These are phyloP conservation scores for Puntigrus tetrazona DNA, from an alignment of 2,113 vertebrate species.

Conservation along the genomic window DNA sequence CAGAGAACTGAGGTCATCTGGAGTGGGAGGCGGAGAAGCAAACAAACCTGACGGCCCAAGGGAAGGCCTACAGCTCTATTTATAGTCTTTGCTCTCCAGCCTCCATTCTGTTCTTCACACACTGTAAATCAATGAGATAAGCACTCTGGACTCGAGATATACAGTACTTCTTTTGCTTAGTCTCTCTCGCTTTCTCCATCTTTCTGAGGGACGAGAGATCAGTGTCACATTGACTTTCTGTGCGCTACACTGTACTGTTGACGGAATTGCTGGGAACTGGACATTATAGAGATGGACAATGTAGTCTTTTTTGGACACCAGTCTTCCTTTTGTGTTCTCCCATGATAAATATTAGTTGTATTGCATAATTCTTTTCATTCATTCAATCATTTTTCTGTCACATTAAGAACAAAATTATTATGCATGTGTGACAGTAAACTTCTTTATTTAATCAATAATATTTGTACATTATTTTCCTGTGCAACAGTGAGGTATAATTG, in stretches of 20 bases:
- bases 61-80: slow-evolving; percentile 60
- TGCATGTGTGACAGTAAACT: background rate
- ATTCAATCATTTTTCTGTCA: background rate
- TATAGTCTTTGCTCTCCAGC: slow-evolving; percentile 50
- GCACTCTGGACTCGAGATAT: slow-evolving; percentile 27
- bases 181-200: background rate
- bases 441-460: background rate
- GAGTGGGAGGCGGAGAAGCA: slow-evolving; percentile 52
- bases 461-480: background rate
- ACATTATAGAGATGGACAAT: background rate
- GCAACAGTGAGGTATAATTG: background rate
- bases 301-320: background rate
- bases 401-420: background rate
- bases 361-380: too few relatives aligned
- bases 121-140: slow-evolving; percentile 45
- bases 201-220: background rate
- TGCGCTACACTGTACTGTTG: background rate
- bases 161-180: slow-evolving; percentile 15
- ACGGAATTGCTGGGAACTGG: background rate
- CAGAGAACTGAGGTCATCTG: slow-evolving; percentile 44
- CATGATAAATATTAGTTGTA: background rate
- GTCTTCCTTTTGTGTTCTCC: background rate
- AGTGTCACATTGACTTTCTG: background rate
- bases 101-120: slow-evolving; percentile 31
- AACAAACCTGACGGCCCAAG: slow-evolving; percentile 41